A percentile compares a stretch with the other conserved stretches of the same genome.
Conservation (phyloP, 2,113 vertebrate species). For the Odontesthes bonariensis region DNA sequence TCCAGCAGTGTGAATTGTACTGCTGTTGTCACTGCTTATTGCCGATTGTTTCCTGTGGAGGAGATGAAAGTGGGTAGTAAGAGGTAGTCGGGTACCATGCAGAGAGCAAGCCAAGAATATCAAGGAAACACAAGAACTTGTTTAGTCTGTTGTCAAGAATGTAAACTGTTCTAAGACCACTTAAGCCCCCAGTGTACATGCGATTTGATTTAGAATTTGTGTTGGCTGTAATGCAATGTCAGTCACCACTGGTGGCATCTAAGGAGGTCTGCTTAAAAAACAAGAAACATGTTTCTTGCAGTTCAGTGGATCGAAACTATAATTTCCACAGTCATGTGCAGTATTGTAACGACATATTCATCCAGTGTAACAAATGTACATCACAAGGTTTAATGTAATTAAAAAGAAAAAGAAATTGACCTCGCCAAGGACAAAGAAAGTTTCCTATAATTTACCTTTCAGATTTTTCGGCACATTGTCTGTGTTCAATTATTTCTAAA, state of each 20-base stretch:
- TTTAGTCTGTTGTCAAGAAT: slow-evolving; percentile 32
- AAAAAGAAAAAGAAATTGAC: neutral
- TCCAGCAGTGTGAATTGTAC: slow-evolving; percentile 41
- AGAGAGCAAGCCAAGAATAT: slow-evolving; percentile 40
- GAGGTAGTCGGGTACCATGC: slow-evolving; percentile 15
- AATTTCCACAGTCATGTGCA: neutral
- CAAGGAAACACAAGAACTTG: slow-evolving; percentile 30
- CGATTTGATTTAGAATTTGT: slow-evolving; percentile 27
- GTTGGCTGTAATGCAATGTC: slow-evolving; percentile 10
- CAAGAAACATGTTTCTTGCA: slow-evolving; percentile 6
- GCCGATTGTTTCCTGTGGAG: slow-evolving; percentile 49
- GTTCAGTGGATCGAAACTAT: slow-evolving; percentile 13
- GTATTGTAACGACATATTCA: neutral
- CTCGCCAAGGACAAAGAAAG: slow-evolving; percentile 8
- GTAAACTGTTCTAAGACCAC: slow-evolving; percentile 18
- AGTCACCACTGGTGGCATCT: slow-evolving; percentile 19
- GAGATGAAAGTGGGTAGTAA: slow-evolving; percentile 34
- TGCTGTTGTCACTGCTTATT: slow-evolving; percentile 28
- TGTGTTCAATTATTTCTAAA: slow-evolving; percentile 6
- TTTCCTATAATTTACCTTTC: slow-evolving; percentile 21
- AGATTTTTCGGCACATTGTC: slow-evolving; percentile 26
- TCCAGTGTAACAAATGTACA: neutral
- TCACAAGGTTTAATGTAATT: slow-evolving; percentile 5
- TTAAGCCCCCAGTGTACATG: neutral
- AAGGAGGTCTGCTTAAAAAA: slow-evolving; percentile 4